Evolutionary conservation across 1,140 invertebrate species (phyloP).

Genomic region (Lordiphosa clarofinis): DNA sequence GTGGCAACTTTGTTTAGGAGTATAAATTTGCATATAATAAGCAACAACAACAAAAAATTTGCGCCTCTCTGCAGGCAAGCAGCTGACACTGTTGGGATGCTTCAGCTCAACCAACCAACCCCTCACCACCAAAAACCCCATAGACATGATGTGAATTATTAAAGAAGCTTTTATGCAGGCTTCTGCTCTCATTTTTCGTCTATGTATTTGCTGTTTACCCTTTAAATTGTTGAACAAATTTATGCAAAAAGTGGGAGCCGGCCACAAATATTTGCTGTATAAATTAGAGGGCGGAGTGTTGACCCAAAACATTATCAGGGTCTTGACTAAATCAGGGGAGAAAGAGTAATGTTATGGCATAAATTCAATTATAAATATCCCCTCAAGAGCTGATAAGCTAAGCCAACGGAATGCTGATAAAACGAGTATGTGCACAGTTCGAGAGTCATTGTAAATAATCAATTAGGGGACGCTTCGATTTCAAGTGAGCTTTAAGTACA

Average conservation of each 20-base stretch:
- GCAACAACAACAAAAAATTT: slow-evolving; percentile 30
- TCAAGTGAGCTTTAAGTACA: too few relatives aligned
- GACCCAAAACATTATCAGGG: slow-evolving; percentile 28
- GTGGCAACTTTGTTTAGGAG: slow-evolving; percentile 31
- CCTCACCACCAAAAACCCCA: slow-evolving; percentile 2
- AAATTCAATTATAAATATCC: slow-evolving; percentile 49
- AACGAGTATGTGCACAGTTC: not conserved
- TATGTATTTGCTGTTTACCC: slow-evolving; percentile 13
- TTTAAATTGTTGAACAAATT: slow-evolving; percentile 56
- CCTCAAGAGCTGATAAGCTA: slow-evolving; percentile 1
- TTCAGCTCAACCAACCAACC: not conserved
- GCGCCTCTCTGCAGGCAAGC: slow-evolving; percentile 20
- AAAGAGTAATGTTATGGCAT: not conserved
- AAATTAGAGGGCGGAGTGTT: slow-evolving; percentile 46
- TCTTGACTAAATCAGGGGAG: slow-evolving; percentile 46
- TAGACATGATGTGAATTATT: slow-evolving; percentile 62
- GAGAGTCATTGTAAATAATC: slow-evolving; percentile 4
- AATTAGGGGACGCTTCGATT: not conserved
- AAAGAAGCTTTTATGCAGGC: slow-evolving; percentile 57
- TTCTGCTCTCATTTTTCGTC: slow-evolving; percentile 1
- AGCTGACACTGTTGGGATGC: slow-evolving; percentile 46
- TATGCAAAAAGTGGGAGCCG: slow-evolving; percentile 48
- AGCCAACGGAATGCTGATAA: not conserved
- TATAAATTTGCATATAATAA: slow-evolving; percentile 69
- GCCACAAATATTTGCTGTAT: slow-evolving; percentile 59